phyloP scores from a whole-genome alignment of 2,113 vertebrate genomes.

The Onychostoma macrolepis region DNA sequence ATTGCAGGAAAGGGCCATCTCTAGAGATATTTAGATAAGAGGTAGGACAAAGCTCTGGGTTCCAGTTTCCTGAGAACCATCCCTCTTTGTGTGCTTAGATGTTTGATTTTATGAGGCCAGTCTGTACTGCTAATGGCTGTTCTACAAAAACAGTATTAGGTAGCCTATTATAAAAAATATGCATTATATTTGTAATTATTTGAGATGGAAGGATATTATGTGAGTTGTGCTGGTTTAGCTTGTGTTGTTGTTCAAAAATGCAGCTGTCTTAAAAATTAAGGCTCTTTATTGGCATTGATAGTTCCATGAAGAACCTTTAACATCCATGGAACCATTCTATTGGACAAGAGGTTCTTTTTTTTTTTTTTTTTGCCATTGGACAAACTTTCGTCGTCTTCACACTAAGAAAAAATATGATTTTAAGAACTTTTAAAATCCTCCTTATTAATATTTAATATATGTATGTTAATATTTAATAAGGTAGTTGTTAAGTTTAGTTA shows the following conservation, averaged over 20 bases:
- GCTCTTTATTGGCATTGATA: background rate
- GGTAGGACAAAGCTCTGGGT: background rate
- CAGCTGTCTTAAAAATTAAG: background rate
- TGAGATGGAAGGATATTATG: background rate
- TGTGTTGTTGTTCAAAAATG: background rate
- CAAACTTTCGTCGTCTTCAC: background rate
- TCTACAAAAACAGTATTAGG: background rate
- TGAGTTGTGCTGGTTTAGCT: background rate
- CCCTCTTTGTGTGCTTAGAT: background rate
- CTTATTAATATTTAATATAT: too few relatives aligned
- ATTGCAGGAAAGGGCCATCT: background rate
- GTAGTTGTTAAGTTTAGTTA: too few relatives aligned
- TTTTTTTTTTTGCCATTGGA: too few relatives aligned
- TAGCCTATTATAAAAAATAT: background rate
- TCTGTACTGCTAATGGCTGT: background rate
- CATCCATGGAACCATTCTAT: background rate
- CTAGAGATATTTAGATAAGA: background rate
- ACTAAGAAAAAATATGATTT: background rate
- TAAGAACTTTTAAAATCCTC: background rate
- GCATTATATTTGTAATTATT: background rate
- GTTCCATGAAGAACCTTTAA: background rate
- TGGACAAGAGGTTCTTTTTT: too few relatives aligned
- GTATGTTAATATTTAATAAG: too few relatives aligned
- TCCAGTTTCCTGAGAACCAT: conserved; percentile 12
- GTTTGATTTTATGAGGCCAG: background rate